Conservation (phyloP, 2,113 vertebrate species). For the Clarias gariepinus region DNA sequence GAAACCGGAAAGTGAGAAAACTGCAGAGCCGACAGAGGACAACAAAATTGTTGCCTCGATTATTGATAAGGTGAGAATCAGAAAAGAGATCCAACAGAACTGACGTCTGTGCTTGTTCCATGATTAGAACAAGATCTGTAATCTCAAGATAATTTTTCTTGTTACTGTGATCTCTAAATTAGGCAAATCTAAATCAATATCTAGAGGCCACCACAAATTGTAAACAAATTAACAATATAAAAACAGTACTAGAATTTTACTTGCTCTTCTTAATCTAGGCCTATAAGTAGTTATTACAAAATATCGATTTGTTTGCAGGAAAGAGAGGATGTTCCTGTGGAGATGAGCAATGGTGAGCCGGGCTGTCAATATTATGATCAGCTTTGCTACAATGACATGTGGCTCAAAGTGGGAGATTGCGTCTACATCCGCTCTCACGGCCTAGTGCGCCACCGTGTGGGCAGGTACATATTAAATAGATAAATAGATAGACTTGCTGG, state of each 20-base stretch:
- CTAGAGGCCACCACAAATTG: background rate
- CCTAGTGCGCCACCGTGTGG: constrained; percentile 90
- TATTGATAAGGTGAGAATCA: constrained; percentile 70
- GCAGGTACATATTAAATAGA: constrained; percentile 74
- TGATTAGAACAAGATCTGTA: background rate
- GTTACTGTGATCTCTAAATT: background rate
- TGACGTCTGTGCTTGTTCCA: background rate
- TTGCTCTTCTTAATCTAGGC: background rate
- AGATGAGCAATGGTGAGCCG: constrained; percentile 92
- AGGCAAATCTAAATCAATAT: background rate
- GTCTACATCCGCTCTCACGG: constrained; percentile 96
- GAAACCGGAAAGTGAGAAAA: constrained; percentile 86
- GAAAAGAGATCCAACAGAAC: background rate
- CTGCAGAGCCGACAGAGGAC: constrained; percentile 80
- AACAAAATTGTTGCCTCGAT: constrained; percentile 74
- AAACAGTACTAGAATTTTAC: background rate
- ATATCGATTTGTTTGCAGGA: constrained; percentile 73
- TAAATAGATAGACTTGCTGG: background rate
- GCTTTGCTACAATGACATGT: constrained; percentile 91
- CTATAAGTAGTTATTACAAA: background rate
- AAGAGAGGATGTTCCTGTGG: constrained; percentile 90
- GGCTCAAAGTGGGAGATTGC: constrained; percentile 95
- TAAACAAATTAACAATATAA: background rate
- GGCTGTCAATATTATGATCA: constrained; percentile 97
- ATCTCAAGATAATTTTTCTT: background rate